phyloP scores from a whole-genome alignment of 1,140 invertebrate species.

The Pantala flavescens region DNA sequence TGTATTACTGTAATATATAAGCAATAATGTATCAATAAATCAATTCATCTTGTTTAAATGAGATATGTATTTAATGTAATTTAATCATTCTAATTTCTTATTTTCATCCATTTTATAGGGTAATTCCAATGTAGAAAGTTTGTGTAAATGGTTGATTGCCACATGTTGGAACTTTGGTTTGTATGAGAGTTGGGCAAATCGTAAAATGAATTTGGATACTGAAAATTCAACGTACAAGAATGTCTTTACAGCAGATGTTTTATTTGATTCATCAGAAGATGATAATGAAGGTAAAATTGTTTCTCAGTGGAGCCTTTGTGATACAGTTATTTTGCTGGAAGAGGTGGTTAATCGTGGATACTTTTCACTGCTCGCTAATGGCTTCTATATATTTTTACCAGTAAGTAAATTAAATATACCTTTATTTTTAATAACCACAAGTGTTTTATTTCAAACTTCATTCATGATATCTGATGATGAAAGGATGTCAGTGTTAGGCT shows the following conservation, averaged over 20 bases:
- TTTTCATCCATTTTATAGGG: background rate
- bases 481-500: no score
- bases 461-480: no score
- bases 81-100: no score
- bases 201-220: background rate
- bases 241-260: background rate
- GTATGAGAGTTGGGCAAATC: background rate
- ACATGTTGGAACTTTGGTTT: background rate
- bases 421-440: no score
- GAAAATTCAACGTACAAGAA: background rate
- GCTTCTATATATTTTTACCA: background rate
- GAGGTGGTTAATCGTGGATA: background rate
- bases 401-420: background rate
- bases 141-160: background rate
- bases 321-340: background rate
- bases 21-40: no score
- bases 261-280: no score
- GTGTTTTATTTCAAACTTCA: no score
- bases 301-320: background rate
- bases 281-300: background rate
- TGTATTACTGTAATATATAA: no score
- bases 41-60: no score
- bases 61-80: no score
- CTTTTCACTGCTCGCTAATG: background rate
- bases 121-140: background rate